Conservation (phyloP, 2,888 invertebrate genomes). For the Pachymerium ferrugineum region DNA sequence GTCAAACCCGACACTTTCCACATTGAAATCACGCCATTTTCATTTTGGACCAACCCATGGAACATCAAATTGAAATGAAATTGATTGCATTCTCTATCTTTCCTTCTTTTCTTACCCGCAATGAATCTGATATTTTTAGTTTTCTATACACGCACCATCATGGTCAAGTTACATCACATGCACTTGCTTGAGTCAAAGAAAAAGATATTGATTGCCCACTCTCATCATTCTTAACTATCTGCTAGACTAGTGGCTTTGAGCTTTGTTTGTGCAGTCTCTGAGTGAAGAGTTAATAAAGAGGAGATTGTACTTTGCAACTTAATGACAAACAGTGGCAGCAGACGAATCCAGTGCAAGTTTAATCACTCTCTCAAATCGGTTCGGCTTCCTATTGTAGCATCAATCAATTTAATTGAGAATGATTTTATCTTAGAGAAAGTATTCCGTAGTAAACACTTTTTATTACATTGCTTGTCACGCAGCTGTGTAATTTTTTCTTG, state of each 20-base stretch:
- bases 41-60: neutral
- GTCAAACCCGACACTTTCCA: constrained; percentile 8
- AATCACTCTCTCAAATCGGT: neutral
- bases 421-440: neutral
- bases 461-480: neutral
- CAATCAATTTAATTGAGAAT: neutral
- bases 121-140: too few relatives aligned
- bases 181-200: neutral
- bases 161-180: neutral
- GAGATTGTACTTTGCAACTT: neutral
- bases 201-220: constrained; percentile 11
- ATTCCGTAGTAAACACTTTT: neutral
- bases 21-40: constrained; percentile 10
- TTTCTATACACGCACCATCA: neutral
- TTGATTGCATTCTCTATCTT: neutral
- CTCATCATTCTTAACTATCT: neutral
- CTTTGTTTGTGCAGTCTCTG: constrained; percentile 3
- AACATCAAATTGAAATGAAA: constrained; percentile 11
- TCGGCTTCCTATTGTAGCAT: neutral
- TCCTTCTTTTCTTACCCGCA: neutral
- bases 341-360: neutral
- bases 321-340: constrained; percentile 23
- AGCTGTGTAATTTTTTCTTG: neutral
- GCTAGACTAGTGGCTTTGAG: neutral
- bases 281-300: constrained; percentile 8